These are phyloP conservation scores for Lepidurus apus DNA, from an alignment of 1,140 invertebrate genomes.

Conservation along the genomic window DNA sequence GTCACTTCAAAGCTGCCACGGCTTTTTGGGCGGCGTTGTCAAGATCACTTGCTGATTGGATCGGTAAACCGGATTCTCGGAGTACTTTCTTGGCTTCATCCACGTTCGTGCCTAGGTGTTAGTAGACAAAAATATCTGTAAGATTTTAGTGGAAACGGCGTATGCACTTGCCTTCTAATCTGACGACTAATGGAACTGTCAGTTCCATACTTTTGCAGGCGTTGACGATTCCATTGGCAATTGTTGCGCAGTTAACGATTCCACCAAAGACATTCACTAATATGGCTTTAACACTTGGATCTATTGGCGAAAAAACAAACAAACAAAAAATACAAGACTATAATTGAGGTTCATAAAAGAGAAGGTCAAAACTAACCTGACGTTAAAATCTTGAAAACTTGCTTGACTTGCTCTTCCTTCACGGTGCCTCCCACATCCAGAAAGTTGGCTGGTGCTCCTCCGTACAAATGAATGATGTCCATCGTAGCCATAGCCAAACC, in stretches of 20 bases:
- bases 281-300: slow-evolving; percentile 83
- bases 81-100: slow-evolving; percentile 62
- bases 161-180: slow-evolving; percentile 65
- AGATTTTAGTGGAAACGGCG: slow-evolving; percentile 22
- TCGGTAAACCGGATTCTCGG: slow-evolving; percentile 70
- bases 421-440: slow-evolving; percentile 73
- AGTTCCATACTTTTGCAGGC: slow-evolving; percentile 76
- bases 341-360: not conserved
- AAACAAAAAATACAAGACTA: slow-evolving; percentile 8
- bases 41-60: slow-evolving; percentile 73
- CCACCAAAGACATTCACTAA: slow-evolving; percentile 99
- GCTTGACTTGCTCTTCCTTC: slow-evolving; percentile 64
- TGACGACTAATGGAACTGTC: slow-evolving; percentile 81
- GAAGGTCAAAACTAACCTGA: slow-evolving; percentile 57
- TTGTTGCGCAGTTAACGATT: slow-evolving; percentile 96
- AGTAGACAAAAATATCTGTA: slow-evolving; percentile 30
- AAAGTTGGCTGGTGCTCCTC: slow-evolving; percentile 72
- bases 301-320: slow-evolving; percentile 43
- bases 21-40: slow-evolving; percentile 89
- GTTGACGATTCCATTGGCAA: slow-evolving; percentile 89
- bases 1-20: slow-evolving; percentile 50
- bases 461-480: slow-evolving; percentile 70
- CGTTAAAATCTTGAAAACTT: slow-evolving; percentile 64
- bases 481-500: slow-evolving; percentile 77
- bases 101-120: slow-evolving; percentile 62